phyloP scores from a whole-genome alignment of 2,113 vertebrate genomes.

The Protomyctophum bolini region DNA sequence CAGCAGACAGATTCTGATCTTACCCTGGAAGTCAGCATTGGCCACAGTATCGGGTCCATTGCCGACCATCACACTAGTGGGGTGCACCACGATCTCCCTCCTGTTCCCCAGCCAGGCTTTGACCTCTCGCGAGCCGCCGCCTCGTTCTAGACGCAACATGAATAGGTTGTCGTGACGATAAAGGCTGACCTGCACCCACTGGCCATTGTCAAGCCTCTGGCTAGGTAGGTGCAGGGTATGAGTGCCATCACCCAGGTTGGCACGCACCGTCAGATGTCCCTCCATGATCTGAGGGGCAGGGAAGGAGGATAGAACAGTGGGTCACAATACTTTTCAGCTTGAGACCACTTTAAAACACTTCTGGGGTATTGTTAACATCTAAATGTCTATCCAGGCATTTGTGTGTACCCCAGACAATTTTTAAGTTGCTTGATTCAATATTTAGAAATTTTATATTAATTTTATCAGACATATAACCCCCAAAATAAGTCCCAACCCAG shows the following conservation, averaged over 20 bases:
- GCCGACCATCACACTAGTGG: conserved; percentile 79
- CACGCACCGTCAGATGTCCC: conserved; percentile 79
- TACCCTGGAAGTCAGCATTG: conserved; percentile 83
- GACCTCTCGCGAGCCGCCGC: conserved; percentile 83
- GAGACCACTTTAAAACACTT: no score
- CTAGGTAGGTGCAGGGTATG: conserved; percentile 73
- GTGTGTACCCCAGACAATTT: no score
- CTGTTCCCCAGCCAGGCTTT: conserved; percentile 72
- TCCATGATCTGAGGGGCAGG: conserved; percentile 74
- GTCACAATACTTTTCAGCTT: no score
- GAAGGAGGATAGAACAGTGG: neutral
- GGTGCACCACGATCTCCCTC: conserved; percentile 78
- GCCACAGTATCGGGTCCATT: conserved; percentile 62
- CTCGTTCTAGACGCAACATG: conserved; percentile 81
- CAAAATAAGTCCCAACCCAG: no score
- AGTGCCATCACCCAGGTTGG: conserved; percentile 79
- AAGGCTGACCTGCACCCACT: conserved; percentile 84
- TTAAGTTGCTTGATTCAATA: no score
- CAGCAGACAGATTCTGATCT: conserved; percentile 14
- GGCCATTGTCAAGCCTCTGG: conserved; percentile 82
- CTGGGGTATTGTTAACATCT: no score
- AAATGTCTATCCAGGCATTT: no score
- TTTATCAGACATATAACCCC: no score
- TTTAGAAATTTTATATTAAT: no score
- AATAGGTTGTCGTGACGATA: conserved; percentile 84